Percentiles rank a stretch among this genome's conserved stretches.
Conservation (phyloP, 2,113 vertebrate species). For the Serilophus lunatus region DNA sequence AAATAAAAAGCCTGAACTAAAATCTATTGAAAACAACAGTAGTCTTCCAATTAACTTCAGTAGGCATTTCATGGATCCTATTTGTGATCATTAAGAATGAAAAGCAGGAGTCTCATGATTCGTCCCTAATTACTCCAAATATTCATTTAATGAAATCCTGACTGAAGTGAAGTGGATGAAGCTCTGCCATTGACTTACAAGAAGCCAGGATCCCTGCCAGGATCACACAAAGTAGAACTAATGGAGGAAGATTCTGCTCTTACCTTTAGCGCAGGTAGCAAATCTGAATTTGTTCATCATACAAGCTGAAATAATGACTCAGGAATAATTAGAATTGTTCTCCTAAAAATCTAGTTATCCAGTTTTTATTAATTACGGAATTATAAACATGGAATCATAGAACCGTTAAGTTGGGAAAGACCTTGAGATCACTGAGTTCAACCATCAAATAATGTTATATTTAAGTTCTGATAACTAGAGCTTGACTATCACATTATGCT, state of each 20-base stretch:
- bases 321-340: neutral
- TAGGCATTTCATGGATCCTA: neutral
- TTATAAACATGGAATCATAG: neutral
- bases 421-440: neutral
- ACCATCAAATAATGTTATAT: neutral
- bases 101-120: slow-evolving; percentile 18
- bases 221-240: neutral
- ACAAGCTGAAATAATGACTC: neutral
- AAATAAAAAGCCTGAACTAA: neutral
- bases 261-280: neutral
- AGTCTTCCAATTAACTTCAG: slow-evolving; percentile 23
- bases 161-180: neutral
- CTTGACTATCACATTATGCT: neutral
- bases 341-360: neutral
- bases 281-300: neutral
- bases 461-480: neutral
- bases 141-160: slow-evolving; percentile 9
- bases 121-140: slow-evolving; percentile 22
- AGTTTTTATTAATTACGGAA: neutral
- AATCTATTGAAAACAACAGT: neutral
- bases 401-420: neutral
- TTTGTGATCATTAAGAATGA: slow-evolving; percentile 7
- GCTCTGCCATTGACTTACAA: neutral
- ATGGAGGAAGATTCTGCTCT: neutral
- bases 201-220: neutral